A percentile compares a stretch with the other conserved stretches of the same genome.
Conservation (phyloP, 2,113 vertebrate species). For the Phyllostomus discolor region DNA sequence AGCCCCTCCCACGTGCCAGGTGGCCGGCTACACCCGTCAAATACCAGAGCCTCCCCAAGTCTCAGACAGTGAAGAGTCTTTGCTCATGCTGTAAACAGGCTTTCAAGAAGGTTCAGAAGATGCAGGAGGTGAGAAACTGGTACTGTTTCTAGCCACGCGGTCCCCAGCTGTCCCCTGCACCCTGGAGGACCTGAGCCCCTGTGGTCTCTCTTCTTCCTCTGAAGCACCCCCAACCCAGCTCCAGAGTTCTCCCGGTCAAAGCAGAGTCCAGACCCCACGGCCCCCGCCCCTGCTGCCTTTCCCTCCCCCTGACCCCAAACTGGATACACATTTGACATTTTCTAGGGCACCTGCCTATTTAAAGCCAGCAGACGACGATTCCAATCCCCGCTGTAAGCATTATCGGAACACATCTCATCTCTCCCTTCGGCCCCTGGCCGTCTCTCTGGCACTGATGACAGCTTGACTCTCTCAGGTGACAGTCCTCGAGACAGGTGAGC, state of each 20-base stretch:
- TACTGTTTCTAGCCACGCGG: neutral
- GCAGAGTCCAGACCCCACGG: accelerated
- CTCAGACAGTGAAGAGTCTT: neutral
- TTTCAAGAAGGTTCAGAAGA: neutral
- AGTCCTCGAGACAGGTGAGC: neutral
- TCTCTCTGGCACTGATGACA: neutral
- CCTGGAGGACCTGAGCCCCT: neutral
- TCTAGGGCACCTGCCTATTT: neutral
- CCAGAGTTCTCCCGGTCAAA: neutral
- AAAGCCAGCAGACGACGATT: neutral
- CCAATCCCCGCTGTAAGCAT: neutral
- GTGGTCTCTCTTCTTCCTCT: neutral
- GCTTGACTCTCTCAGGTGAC: accelerated
- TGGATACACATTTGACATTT: neutral
- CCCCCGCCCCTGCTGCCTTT: neutral
- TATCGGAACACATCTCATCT: neutral
- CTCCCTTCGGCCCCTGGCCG: neutral
- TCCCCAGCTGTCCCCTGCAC: neutral
- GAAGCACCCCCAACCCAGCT: neutral
- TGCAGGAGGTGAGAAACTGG: neutral
- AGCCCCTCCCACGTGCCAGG: neutral
- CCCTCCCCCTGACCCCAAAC: neutral
- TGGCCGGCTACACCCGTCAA: neutral
- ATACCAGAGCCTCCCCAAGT: neutral
- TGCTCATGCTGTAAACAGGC: neutral